Evolutionary conservation across 2,888 invertebrate species (phyloP).

Genomic region (Endotricha flammealis): DNA sequence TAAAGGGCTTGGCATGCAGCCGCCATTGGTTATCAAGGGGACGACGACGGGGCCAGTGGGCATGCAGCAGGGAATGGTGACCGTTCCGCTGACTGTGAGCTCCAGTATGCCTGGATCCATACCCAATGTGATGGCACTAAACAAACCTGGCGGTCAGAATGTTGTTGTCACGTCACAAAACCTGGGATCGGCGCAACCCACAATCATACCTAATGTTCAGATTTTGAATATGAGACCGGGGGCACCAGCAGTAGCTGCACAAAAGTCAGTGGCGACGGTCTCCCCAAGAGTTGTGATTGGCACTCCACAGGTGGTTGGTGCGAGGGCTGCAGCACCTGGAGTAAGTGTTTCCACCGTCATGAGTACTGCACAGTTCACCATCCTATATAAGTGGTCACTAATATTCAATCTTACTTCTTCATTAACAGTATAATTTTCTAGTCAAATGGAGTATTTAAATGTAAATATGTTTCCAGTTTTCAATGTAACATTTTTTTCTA

Average conservation of each 20-base stretch:
- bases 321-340: conserved; percentile 88
- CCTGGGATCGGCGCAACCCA: conserved; percentile 80
- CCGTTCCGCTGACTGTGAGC: conserved; percentile 81
- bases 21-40: conserved; percentile 66
- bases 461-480: too few relatives aligned
- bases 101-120: conserved; percentile 78
- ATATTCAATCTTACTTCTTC: conserved; percentile 4
- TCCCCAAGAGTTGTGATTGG: conserved; percentile 91
- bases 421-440: too few relatives aligned
- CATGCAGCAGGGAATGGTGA: conserved; percentile 78
- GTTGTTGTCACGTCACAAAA: conserved; percentile 79
- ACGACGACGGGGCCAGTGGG: conserved; percentile 50
- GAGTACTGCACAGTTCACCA: too few relatives aligned
- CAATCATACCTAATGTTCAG: conserved; percentile 86
- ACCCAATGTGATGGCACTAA: conserved; percentile 81
- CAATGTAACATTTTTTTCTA: too few relatives aligned
- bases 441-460: too few relatives aligned
- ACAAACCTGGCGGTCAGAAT: conserved; percentile 76
- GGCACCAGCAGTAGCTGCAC: conserved; percentile 81
- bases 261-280: conserved; percentile 87
- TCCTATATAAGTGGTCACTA: too few relatives aligned
- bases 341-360: conserved; percentile 64
- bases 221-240: conserved; percentile 91
- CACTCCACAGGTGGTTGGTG: conserved; percentile 88
- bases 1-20: conserved; percentile 61